These are phyloP conservation scores for Spilarctia lutea DNA, from an alignment of 2,888 invertebrate genomes.

Conservation along the genomic window DNA sequence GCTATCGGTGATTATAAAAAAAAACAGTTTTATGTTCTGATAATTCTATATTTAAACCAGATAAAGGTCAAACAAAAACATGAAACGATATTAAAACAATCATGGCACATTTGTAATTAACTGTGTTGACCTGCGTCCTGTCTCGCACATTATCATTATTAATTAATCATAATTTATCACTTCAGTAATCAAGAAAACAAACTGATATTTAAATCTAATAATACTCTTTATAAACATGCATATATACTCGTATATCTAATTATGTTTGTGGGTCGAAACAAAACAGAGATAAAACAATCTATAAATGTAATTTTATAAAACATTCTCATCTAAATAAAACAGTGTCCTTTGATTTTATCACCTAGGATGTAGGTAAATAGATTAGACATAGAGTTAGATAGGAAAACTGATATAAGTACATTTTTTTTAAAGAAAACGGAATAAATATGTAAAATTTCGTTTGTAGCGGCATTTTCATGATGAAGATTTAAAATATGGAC, in stretches of 20 bases:
- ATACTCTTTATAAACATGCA: not conserved
- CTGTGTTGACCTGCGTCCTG: slow-evolving; percentile 14
- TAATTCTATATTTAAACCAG: not conserved
- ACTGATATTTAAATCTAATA: not conserved
- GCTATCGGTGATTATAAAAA: not conserved
- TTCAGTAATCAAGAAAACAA: not conserved
- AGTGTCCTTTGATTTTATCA: not conserved
- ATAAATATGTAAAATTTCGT: too few relatives aligned
- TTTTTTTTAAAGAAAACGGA: too few relatives aligned
- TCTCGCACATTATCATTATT: slow-evolving; percentile 10
- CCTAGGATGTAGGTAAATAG: too few relatives aligned
- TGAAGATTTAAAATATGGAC: too few relatives aligned
- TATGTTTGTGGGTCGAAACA: not conserved
- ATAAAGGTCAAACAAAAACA: not conserved
- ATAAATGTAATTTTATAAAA: not conserved
- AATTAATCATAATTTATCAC: slow-evolving; percentile 2
- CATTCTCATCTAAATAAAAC: not conserved
- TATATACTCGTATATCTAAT: not conserved
- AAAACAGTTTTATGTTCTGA: not conserved
- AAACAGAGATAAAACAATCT: not conserved
- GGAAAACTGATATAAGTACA: too few relatives aligned
- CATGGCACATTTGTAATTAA: not conserved
- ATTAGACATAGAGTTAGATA: too few relatives aligned
- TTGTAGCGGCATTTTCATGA: too few relatives aligned
- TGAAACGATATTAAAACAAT: not conserved